These are phyloP conservation scores for Calycopis cecrops DNA, from an alignment of 1,140 invertebrate species.

Conservation along the genomic window DNA sequence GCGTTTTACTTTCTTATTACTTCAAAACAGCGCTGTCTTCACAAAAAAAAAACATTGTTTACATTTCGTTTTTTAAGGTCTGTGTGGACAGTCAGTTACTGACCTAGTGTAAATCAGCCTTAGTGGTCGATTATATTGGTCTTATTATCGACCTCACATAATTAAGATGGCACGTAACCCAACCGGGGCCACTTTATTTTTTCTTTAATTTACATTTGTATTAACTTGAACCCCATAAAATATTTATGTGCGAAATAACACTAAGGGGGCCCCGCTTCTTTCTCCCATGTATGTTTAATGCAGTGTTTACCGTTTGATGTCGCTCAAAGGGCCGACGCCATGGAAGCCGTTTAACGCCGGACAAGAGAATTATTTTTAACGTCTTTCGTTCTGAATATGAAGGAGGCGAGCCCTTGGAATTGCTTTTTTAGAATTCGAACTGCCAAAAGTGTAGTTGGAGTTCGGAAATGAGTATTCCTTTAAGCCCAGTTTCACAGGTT, in stretches of 20 bases:
- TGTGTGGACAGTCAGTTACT: too few species aligned
- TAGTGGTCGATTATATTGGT: too few species aligned
- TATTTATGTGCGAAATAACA: slow-evolving; percentile 63
- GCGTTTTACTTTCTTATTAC: too few species aligned
- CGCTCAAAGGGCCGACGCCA: slow-evolving; percentile 37
- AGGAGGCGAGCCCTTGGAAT: slow-evolving; percentile 50
- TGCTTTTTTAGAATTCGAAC: slow-evolving; percentile 18
- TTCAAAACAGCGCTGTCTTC: too few species aligned
- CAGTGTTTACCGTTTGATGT: slow-evolving; percentile 60
- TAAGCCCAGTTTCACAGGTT: too few species aligned
- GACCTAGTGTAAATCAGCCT: too few species aligned
- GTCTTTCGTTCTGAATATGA: slow-evolving; percentile 39
- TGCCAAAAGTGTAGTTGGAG: neutral
- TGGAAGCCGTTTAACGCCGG: slow-evolving; percentile 40
- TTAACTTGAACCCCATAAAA: slow-evolving; percentile 49
- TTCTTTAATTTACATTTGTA: slow-evolving; percentile 53
- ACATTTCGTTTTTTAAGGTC: too few species aligned
- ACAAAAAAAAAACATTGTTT: too few species aligned
- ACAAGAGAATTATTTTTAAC: slow-evolving; percentile 37
- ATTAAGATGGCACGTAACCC: neutral
- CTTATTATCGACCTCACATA: too few species aligned
- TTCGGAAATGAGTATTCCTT: too few species aligned
- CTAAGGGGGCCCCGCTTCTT: slow-evolving; percentile 55
- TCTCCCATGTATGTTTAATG: slow-evolving; percentile 66
- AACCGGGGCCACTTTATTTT: neutral